Base-by-base conservation (phyloP, 2,888 invertebrate genomes). In the Rhingia campestris region DNA sequence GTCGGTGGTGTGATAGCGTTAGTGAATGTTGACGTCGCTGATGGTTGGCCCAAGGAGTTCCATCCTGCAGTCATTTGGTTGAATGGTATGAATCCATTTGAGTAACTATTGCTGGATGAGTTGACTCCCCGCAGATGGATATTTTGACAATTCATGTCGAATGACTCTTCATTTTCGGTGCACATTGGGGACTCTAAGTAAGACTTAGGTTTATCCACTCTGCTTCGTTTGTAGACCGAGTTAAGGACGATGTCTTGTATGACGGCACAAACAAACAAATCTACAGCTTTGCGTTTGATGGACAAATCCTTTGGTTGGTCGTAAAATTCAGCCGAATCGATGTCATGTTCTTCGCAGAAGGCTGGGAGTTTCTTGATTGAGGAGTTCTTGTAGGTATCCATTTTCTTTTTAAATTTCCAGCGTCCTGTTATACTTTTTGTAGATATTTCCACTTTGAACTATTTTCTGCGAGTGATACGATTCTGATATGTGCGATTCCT, bases 311-410 rank as follows among this genome's bases (percentile, higher is more conserved):
- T 89, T 6, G 91, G 91, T 66, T 89, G 87, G 3, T 90, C 90
- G 10, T 79, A 75, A 0, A 30, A 22, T 22, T 22, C 22, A 1
- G 22, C 22, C 22, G 22, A 22, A 22, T 22, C 12, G 3, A 56
- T 12, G 53, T 47, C 37, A 94, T 10, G 94, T 90, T 94, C 93
- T 22, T 22, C 22, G 2, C 22, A 22, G 22, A 22, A 22, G 2
- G 22, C 22, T 22, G 22, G 22, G 22, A 22, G 22, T 22, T 1
- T 22, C 22, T 22, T 22, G 22, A 22, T 22, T 22, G 22, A 22
- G 22, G 1, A 22, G 92, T 96, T 95, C 90, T 96, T 96, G 92
- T 97, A 97, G 92, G 96, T 96, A 91, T 94, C 92, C 89, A 96
- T 92, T 93, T 92, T 86, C 72, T 61, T n/a, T 51, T 30, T 79